Evolutionary conservation across 1,140 invertebrate species (phyloP).

Genomic region (Gonatopus flavifemur): DNA sequence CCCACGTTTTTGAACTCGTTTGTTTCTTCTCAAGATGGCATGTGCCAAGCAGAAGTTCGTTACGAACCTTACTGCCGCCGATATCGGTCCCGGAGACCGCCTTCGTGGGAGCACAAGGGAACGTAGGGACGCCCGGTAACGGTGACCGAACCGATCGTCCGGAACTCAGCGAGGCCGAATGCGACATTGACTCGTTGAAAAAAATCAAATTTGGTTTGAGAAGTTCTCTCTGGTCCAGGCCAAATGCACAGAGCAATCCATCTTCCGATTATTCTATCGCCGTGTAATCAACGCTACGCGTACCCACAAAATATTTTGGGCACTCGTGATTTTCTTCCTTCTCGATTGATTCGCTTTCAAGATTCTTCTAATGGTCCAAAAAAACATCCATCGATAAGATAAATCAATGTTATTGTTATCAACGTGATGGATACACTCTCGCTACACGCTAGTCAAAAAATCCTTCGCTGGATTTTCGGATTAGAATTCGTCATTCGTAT

Average conservation of each 20-base stretch:
- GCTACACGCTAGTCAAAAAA: constrained; percentile 19
- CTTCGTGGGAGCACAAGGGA: constrained; percentile 55
- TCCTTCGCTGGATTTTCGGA: too few relatives aligned
- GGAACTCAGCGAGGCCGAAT: constrained; percentile 70
- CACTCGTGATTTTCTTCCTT: constrained; percentile 1
- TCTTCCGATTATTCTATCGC: constrained; percentile 70
- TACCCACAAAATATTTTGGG: too few relatives aligned
- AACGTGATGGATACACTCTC: not conserved
- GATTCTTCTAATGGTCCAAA: too few relatives aligned
- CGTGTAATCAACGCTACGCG: constrained; percentile 56
- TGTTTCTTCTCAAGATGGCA: constrained; percentile 57
- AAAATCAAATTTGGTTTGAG: constrained; percentile 71
- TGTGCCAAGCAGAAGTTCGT: constrained; percentile 63
- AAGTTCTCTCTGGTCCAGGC: constrained; percentile 73
- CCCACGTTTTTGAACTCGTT: not conserved
- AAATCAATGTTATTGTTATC: not conserved
- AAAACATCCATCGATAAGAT: constrained; percentile 6
- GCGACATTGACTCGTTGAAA: constrained; percentile 75
- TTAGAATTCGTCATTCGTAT: not conserved
- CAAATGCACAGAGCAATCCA: constrained; percentile 62
- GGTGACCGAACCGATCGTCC: constrained; percentile 54
- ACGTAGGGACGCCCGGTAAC: constrained; percentile 26
- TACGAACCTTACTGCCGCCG: constrained; percentile 64
- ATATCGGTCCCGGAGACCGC: constrained; percentile 65
- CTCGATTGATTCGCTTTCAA: constrained; percentile 7